A percentile compares a stretch with the other conserved stretches of the same genome.
Evolutionary conservation across 23 tunicate genomes (phyloP).

Genomic region (Diplosoma virens): DNA sequence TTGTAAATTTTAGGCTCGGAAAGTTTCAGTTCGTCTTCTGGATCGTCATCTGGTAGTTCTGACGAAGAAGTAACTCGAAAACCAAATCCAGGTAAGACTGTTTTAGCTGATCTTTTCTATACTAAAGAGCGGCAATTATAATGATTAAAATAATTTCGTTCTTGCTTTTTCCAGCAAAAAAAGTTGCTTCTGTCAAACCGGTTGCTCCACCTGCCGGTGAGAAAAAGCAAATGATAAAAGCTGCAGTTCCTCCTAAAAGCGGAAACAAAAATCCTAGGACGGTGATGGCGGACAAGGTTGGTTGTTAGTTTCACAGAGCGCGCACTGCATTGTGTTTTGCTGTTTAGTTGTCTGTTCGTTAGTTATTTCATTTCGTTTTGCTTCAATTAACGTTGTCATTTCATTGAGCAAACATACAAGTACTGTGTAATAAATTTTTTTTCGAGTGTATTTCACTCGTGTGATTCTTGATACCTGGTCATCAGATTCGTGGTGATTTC

Average conservation of each 20-base stretch:
- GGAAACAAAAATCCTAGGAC: constrained; percentile 74
- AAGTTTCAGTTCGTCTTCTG: constrained; percentile 40
- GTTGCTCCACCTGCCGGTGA: background rate
- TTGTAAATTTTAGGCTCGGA: constrained; percentile 26
- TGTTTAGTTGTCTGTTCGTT: background rate
- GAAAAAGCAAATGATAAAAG: constrained; percentile 35
- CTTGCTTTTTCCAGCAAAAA: background rate
- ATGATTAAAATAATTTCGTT: background rate
- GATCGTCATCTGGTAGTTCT: constrained; percentile 50
- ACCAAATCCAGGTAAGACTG: constrained; percentile 4
- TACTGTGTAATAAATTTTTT: too few relatives aligned
- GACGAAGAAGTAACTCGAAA: constrained; percentile 43
- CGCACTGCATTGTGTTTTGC: background rate
- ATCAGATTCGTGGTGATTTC: too few relatives aligned
- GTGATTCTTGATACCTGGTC: too few relatives aligned
- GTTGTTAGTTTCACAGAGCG: background rate
- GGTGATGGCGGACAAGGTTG: constrained; percentile 74
- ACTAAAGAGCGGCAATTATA: background rate
- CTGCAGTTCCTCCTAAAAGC: constrained; percentile 78
- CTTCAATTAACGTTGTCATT: too few relatives aligned
- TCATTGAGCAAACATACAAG: too few relatives aligned
- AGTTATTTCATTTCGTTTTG: too few relatives aligned
- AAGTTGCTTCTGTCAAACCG: background rate
- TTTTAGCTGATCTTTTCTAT: background rate
- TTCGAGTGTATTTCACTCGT: too few relatives aligned